phyloP scores from a whole-genome alignment of 2,113 vertebrate species.

The Percopsis transmontana region DNA sequence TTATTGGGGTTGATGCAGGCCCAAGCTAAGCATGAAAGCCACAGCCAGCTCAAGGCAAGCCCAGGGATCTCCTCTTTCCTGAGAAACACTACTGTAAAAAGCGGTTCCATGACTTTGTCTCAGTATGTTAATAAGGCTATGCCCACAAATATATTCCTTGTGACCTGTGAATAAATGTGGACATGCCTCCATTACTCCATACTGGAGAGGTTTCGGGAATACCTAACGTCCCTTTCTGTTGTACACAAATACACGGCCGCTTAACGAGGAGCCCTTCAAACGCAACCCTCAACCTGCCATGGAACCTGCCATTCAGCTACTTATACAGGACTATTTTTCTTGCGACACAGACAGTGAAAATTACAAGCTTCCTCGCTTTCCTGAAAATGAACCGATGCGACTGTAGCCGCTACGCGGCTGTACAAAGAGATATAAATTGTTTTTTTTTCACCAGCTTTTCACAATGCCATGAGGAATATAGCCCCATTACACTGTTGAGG shows the following conservation, averaged over 20 bases:
- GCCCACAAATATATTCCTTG: background rate
- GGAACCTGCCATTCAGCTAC: constrained; percentile 43
- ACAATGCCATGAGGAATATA: constrained; percentile 82
- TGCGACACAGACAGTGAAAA: constrained; percentile 49
- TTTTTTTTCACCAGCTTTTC: constrained; percentile 77
- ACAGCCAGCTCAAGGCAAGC: background rate
- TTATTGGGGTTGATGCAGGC: constrained; percentile 35
- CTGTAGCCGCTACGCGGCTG: constrained; percentile 10
- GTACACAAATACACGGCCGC: constrained; percentile 33
- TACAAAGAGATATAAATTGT: constrained; percentile 70
- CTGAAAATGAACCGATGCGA: constrained; percentile 53
- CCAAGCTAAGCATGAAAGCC: background rate
- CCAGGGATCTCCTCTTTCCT: background rate
- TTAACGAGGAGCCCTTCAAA: constrained; percentile 28
- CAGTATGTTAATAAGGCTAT: background rate
- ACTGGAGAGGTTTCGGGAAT: constrained; percentile 9
- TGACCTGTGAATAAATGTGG: constrained; percentile 9
- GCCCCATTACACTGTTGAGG: constrained; percentile 79
- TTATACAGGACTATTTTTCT: constrained; percentile 43
- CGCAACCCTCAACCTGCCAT: constrained; percentile 11
- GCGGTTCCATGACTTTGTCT: background rate
- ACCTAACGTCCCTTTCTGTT: constrained; percentile 4
- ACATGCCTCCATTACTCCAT: constrained; percentile 7
- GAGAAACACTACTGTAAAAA: background rate
- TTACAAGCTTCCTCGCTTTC: constrained; percentile 55